phyloP scores from a whole-genome alignment of 2,888 invertebrate genomes.

The Ellobium chinense region DNA sequence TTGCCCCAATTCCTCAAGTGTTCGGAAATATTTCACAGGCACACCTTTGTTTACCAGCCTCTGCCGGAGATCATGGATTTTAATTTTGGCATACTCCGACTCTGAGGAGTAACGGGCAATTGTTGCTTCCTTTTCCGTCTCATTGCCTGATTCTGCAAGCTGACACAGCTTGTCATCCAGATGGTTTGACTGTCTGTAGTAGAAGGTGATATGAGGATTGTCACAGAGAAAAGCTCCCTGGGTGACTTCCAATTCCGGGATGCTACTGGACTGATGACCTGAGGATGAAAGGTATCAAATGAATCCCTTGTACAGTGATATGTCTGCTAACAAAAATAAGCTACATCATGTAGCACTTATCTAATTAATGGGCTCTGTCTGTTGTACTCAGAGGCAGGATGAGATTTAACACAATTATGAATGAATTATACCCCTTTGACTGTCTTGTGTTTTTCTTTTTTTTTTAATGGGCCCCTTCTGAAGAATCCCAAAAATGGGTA shows the following conservation, averaged over 20 bases:
- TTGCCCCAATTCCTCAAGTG: slow-evolving; percentile 69
- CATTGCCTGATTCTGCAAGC: slow-evolving; percentile 47
- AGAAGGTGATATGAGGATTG: slow-evolving; percentile 71
- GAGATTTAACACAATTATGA: too few species aligned
- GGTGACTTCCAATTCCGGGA: slow-evolving; percentile 75
- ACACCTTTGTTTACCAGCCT: slow-evolving; percentile 75
- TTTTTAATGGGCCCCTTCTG: too few species aligned
- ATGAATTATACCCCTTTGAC: too few species aligned
- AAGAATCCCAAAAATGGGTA: too few species aligned
- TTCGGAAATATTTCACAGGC: slow-evolving; percentile 74
- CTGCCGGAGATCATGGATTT: slow-evolving; percentile 73
- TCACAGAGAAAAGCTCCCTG: slow-evolving; percentile 70
- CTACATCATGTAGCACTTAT: too few species aligned
- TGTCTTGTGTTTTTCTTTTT: too few species aligned
- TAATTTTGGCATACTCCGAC: slow-evolving; percentile 64
- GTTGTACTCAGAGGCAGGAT: too few species aligned
- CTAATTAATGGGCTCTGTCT: too few species aligned
- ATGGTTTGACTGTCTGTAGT: slow-evolving; percentile 74
- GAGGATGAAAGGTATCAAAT: not conserved
- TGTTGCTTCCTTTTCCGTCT: slow-evolving; percentile 57
- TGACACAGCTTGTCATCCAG: slow-evolving; percentile 58
- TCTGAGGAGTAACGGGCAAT: slow-evolving; percentile 22
- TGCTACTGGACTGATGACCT: slow-evolving; percentile 68
- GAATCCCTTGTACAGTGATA: too few species aligned
- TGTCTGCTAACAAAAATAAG: too few species aligned